Percentiles rank a stretch among this genome's conserved stretches.
These are phyloP conservation scores for Schrankia costaestrigalis DNA, from an alignment of 2,888 invertebrate genomes.

Conservation along the genomic window DNA sequence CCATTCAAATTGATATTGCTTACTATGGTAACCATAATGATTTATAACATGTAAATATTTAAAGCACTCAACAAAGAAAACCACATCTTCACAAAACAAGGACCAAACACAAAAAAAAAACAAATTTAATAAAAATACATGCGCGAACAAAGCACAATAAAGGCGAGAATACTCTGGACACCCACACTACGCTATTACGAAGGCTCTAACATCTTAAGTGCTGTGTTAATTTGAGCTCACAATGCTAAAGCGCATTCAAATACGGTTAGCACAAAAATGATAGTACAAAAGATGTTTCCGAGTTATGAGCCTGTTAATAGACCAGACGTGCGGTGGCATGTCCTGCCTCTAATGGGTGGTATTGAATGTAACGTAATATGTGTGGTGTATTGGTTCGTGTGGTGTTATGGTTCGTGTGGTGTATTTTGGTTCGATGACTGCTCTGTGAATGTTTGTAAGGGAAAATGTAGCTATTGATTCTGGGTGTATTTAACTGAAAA, in stretches of 20 bases:
- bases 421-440: not conserved
- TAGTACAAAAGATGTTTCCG: conserved; percentile 53
- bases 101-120: too few relatives aligned
- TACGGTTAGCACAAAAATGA: conserved; percentile 54
- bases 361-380: conserved; percentile 16
- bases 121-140: conserved; percentile 6
- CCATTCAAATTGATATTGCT: too few relatives aligned
- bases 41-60: too few relatives aligned
- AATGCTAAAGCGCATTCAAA: conserved; percentile 46
- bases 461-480: not conserved
- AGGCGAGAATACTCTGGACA: conserved; percentile 31
- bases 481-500: too few relatives aligned
- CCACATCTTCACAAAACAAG: too few relatives aligned
- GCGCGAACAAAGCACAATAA: conserved; percentile 11
- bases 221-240: conserved; percentile 57
- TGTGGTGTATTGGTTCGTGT: conserved; percentile 9
- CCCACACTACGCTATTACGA: conserved; percentile 47
- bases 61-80: too few relatives aligned
- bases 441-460: not conserved
- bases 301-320: conserved; percentile 60
- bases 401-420: conserved; percentile 1
- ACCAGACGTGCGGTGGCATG: conserved; percentile 48
- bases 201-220: conserved; percentile 68
- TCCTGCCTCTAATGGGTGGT: conserved; percentile 38
- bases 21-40: too few relatives aligned